Base-by-base conservation (phyloP, 2,113 vertebrate genomes). In the Thamnaconus septentrionalis region DNA sequence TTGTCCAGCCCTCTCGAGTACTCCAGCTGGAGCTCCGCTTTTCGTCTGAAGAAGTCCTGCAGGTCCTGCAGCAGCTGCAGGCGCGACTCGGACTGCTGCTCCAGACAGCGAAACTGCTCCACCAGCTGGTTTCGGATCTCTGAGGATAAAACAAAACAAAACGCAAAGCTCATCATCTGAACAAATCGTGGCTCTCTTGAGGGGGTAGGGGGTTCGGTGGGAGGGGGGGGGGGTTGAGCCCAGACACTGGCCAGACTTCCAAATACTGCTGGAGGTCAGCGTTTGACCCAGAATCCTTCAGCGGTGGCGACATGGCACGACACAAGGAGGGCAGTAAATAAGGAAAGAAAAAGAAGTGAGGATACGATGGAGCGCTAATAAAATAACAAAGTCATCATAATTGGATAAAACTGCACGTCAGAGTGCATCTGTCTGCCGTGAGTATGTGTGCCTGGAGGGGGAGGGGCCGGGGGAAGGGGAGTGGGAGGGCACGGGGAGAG, bases 11-110 rank as follows among this genome's bases (percentile, higher is more conserved):
- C 94, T 44, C 95, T 86, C 48, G 96, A 96, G 54, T 95, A 98
- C 87, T 98, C 96, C 0, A 98, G 90, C 86, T 98, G 94, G 0
- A 98, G 95, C 90, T 98, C 96, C 0, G 96, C 96, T 80, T 97
- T 97, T 70, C 96, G 91, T 58, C 96, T 94, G 90, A 98, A 96
- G 87, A 98, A 98, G 62, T 98, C 96, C 89, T 98, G 96, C 75
- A 98, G 93, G 85, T 98, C 96, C 88, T 98, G 96, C 48, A 98
- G 93, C 81, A 98, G 92, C 80, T 97, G 94, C 74, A 97, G 90
- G 3, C 96, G 91, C 0, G 95, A 95, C 86, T 98, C 96, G 0
- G 95, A 96, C 79, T 98, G 96, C 88, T 98, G 96, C 86, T 98
- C 96, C 92, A 98, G 89, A 78, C 95, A 98, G 79, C 95, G 95